phyloP scores from a whole-genome alignment of 2,797 vertebrate species.

The Clarias fuscus region DNA sequence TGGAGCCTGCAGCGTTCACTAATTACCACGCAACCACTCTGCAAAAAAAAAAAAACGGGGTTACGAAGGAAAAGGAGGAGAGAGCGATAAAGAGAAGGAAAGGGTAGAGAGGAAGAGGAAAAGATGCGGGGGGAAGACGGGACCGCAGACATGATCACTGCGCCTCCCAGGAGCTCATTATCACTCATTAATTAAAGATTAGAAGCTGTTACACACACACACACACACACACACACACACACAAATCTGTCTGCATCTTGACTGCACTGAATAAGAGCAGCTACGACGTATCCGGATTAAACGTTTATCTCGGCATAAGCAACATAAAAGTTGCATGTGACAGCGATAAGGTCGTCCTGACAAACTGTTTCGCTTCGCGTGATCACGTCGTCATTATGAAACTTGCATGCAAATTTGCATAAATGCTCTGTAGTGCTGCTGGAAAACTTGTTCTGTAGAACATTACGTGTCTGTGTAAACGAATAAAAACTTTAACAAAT shows the following conservation, averaged over 20 bases:
- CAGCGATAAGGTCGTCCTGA: neutral
- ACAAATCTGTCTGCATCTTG: constrained; percentile 23
- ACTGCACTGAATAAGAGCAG: neutral
- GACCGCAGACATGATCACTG: constrained; percentile 43
- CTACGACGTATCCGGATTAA: constrained; percentile 1
- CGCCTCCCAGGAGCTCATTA: constrained; percentile 38
- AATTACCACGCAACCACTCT: constrained; percentile 14
- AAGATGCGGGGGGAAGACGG: constrained; percentile 7
- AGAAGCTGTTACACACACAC: constrained; percentile 52
- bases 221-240: constrained; percentile 48
- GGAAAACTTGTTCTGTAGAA: neutral
- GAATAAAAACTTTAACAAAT: neutral
- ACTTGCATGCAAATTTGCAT: neutral
- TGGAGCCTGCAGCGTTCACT: constrained; percentile 36
- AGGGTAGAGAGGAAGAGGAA: neutral
- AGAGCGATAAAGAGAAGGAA: constrained; percentile 40
- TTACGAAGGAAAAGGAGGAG: constrained; percentile 44
- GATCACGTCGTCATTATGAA: neutral
- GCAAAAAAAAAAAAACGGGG: neutral
- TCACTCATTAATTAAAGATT: constrained; percentile 67
- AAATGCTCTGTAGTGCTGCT: neutral
- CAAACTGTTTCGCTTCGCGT: neutral
- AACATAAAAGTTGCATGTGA: constrained; percentile 15
- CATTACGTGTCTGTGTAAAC: neutral
- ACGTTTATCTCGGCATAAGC: constrained; percentile 2